Percentiles rank a stretch among this genome's conserved stretches.
Evolutionary conservation across 2,113 vertebrate genomes (phyloP).

Genomic region (Nothocercus nigrocapillus): DNA sequence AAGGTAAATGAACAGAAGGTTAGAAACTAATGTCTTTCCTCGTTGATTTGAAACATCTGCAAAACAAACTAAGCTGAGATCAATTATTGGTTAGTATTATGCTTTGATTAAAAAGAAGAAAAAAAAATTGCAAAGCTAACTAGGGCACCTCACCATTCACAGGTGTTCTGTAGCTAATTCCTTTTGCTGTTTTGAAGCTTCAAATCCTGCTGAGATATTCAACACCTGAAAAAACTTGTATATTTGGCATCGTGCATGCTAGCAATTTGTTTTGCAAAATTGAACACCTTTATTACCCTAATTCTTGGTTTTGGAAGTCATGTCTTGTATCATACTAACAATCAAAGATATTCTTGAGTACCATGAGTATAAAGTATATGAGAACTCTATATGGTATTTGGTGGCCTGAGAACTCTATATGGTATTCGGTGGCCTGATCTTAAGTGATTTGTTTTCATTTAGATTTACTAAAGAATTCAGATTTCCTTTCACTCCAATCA

Average conservation of each 20-base stretch:
- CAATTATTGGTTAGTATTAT: not conserved
- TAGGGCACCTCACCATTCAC: not conserved
- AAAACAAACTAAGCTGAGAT: not conserved
- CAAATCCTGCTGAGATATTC: not conserved
- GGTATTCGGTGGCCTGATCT: not conserved
- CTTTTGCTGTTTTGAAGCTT: not conserved
- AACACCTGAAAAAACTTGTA: not conserved
- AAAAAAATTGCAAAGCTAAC: not conserved
- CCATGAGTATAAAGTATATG: not conserved
- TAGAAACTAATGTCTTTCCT: not conserved
- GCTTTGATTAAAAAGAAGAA: not conserved
- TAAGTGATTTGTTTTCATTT: not conserved
- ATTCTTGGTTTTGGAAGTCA: conserved; percentile 22
- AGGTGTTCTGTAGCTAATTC: not conserved
- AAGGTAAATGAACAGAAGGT: not conserved
- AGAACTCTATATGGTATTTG: not conserved
- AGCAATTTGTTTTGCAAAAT: not conserved
- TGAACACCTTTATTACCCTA: not conserved
- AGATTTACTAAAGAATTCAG: not conserved
- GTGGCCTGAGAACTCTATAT: not conserved
- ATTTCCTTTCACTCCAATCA: not conserved
- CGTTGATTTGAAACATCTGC: not conserved
- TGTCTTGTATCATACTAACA: not conserved
- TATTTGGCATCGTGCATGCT: not conserved
- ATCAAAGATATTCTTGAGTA: not conserved